Evolutionary conservation across 2,888 invertebrate genomes (phyloP).

Genomic region (Amblyjoppa fuscipennis): DNA sequence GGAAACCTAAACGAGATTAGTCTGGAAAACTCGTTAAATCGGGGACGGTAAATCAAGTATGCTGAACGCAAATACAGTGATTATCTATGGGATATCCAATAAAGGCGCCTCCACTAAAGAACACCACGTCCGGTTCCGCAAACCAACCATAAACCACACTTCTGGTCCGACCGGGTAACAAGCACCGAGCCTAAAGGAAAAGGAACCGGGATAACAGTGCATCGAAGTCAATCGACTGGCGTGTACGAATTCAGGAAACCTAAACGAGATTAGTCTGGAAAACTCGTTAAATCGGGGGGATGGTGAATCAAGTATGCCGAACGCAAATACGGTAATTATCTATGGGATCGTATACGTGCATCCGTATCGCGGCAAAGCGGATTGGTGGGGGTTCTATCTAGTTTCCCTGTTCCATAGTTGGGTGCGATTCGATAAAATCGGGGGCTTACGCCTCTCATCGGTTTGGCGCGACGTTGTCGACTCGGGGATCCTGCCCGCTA

Average conservation of each 20-base stretch:
- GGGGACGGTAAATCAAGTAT: not conserved
- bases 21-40: constrained; percentile 33
- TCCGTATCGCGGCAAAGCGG: constrained; percentile 12
- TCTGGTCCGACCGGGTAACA: too few species aligned
- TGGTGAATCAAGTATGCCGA: not conserved
- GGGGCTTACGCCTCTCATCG: constrained; percentile 28
- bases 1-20: constrained; percentile 38
- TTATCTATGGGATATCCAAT: too few species aligned
- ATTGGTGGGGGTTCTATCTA: constrained; percentile 3
- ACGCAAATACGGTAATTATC: constrained; percentile 48
- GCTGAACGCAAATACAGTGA: too few species aligned
- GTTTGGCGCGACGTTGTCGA: constrained; percentile 44
- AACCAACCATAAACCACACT: too few species aligned
- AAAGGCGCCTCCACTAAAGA: too few species aligned
- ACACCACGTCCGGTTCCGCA: too few species aligned
- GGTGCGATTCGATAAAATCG: constrained; percentile 27
- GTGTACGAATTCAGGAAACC: not conserved
- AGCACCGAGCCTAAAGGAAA: not conserved
- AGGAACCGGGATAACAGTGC: not conserved
- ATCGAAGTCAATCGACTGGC: not conserved
- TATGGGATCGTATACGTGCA: constrained; percentile 10
- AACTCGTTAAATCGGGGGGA: constrained; percentile 15
- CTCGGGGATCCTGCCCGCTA: constrained; percentile 25
- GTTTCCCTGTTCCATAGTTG: constrained; percentile 6
- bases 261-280: constrained; percentile 34